phyloP scores from a whole-genome alignment of 2,113 vertebrate species.

The Cebus imitator region DNA sequence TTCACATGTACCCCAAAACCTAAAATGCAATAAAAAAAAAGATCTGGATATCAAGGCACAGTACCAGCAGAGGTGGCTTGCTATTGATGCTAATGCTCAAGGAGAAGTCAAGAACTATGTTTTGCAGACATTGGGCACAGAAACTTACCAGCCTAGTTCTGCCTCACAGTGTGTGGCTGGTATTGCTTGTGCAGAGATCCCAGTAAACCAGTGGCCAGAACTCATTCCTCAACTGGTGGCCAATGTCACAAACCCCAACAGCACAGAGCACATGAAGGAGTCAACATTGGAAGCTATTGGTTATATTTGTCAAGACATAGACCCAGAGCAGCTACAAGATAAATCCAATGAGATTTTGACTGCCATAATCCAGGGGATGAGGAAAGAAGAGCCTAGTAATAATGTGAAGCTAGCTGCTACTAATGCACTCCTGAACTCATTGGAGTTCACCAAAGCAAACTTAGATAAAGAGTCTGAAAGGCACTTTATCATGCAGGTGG shows the following conservation, averaged over 20 bases:
- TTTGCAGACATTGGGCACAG: slow-evolving; percentile 96
- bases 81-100: slow-evolving; percentile 94
- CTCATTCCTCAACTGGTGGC: slow-evolving; percentile 97
- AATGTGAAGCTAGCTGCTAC: slow-evolving; percentile 98
- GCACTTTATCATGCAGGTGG: slow-evolving; percentile 99
- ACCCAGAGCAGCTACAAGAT: slow-evolving; percentile 98
- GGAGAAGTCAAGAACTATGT: slow-evolving; percentile 98
- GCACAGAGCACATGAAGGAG: slow-evolving; percentile 99
- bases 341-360: slow-evolving; percentile 99
- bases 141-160: slow-evolving; percentile 97
- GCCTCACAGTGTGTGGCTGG: slow-evolving; percentile 98
- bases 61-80: slow-evolving; percentile 98
- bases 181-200: slow-evolving; percentile 97
- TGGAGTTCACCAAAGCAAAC: slow-evolving; percentile 99
- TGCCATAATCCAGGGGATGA: slow-evolving; percentile 99
- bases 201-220: slow-evolving; percentile 97
- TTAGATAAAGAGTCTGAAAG: slow-evolving; percentile 99
- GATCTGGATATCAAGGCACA: slow-evolving; percentile 96
- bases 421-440: slow-evolving; percentile 97
- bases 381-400: slow-evolving; percentile 99
- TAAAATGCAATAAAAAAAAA: not conserved
- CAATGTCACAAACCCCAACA: slow-evolving; percentile 96
- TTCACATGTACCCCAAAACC: too few species aligned
- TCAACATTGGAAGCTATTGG: slow-evolving; percentile 98
- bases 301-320: slow-evolving; percentile 99